Conservation (phyloP, 2,113 vertebrate species). For the Motacilla alba region DNA sequence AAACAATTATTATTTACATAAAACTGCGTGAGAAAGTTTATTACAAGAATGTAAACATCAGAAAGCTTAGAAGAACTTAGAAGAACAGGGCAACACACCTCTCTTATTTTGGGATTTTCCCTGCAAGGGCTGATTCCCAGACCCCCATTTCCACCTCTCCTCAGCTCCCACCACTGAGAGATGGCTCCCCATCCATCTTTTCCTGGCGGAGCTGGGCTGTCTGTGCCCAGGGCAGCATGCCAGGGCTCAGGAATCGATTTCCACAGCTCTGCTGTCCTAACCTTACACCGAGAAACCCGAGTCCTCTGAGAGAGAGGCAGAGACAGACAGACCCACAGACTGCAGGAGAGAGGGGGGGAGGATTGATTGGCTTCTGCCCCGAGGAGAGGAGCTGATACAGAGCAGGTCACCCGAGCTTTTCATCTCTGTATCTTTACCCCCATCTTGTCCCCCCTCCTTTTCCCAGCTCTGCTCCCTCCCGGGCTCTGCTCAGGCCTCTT, state of each 20-base stretch:
- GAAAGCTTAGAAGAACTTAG: no score
- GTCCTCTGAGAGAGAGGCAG: constrained; percentile 37
- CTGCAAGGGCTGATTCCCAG: not conserved
- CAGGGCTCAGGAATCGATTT: constrained; percentile 75
- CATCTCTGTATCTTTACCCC: not conserved
- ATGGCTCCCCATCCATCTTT: not conserved
- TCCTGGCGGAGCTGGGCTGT: constrained; percentile 54
- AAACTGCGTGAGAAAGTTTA: no score
- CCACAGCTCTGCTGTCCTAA: constrained; percentile 72
- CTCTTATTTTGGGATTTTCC: not conserved
- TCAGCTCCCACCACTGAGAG: not conserved
- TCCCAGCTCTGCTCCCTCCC: constrained; percentile 28
- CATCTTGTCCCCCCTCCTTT: not conserved
- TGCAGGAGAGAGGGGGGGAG: not conserved
- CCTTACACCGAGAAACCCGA: constrained; percentile 75
- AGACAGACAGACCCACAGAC: constrained; percentile 58
- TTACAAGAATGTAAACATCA: no score
- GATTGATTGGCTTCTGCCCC: constrained; percentile 4
- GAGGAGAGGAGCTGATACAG: not conserved
- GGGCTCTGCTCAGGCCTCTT: constrained; percentile 34
- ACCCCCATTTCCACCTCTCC: not conserved
- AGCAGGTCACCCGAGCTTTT: constrained; percentile 6
- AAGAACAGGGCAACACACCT: not conserved
- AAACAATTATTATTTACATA: no score
- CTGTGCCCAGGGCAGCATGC: constrained; percentile 43